These are phyloP conservation scores for Eupristina koningsbergeri DNA, from an alignment of 1,140 invertebrate genomes.

Conservation along the genomic window DNA sequence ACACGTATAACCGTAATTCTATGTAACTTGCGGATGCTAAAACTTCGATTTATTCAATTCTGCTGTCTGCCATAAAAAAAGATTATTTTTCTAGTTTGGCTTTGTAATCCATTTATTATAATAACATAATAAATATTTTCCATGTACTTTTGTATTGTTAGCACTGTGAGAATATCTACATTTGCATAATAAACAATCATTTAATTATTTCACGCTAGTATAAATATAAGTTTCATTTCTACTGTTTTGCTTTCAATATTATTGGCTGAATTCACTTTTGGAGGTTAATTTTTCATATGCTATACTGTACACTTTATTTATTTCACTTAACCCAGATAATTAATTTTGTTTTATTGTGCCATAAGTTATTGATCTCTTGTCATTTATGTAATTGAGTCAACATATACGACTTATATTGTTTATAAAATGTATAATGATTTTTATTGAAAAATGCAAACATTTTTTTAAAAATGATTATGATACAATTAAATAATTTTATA, in stretches of 20 bases:
- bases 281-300: slow-evolving; percentile 3
- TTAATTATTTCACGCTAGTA: no score
- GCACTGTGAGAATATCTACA: no score
- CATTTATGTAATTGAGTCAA: no score
- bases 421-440: no score
- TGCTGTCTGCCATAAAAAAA: background rate
- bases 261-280: background rate
- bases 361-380: background rate
- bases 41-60: slow-evolving; percentile 6
- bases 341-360: background rate
- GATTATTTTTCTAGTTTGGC: no score
- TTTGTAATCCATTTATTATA: no score
- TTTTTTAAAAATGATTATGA: background rate
- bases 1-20: background rate
- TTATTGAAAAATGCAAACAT: background rate
- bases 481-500: background rate
- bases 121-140: no score
- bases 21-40: background rate
- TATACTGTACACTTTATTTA: background rate
- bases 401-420: no score
- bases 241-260: background rate
- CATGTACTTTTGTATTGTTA: no score
- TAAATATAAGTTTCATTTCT: no score
- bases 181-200: no score
- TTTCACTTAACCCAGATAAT: background rate